Evolutionary conservation across 1,140 invertebrate species (phyloP), one percentile per base, ranked within the genome.

Genomic region (Homalodisca vitripennis): DNA sequence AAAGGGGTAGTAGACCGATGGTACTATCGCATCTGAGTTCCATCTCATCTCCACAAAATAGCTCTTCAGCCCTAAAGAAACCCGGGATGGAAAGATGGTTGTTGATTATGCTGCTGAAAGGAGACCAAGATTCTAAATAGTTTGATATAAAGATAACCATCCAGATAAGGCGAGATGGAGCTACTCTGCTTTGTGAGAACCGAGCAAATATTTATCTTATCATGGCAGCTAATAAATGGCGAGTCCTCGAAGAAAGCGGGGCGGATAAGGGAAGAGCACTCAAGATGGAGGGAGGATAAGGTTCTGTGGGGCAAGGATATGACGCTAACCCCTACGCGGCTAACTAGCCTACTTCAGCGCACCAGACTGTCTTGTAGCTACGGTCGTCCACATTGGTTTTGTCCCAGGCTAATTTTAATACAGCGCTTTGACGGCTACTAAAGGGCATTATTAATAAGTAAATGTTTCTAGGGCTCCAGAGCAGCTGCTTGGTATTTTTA

Each of bases 241-340:
- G 17, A n/a, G 48, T 51, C 48, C 48, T 51, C n/a, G 14, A 22
- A 51, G 48, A 22, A 51, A 22, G 34, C 34, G 34, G 34, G 22
- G n/a, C n/a, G 48, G 48, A 51, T 51, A 51, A 51, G 48, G n/a
- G 14, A 22, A 51, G 48, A n/a, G n/a, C 48, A 6, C 48, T 51
- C 48, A 51, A 51, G 48, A 51, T 51, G 48, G 48, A 51, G 48
- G 48, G 48, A 51, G 48, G 48, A 51, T 51, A 51, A 51, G 48
- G 3, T n/a, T 3, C n/a, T n/a, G n/a, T n/a, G n/a, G n/a, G 17
- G 48, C 3, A 3, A 51, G 48, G 22, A 51, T 51, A 20, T 51
- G 48, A n/a, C 48, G 48, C 48, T 51, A 14, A 14, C 3, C 48
- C n/a, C 6, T 22, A 3, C 3, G 48, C 3, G 22, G 48, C 22